Conservation (phyloP, 2,797 vertebrate genomes). For the Melanogrammus aeglefinus region DNA sequence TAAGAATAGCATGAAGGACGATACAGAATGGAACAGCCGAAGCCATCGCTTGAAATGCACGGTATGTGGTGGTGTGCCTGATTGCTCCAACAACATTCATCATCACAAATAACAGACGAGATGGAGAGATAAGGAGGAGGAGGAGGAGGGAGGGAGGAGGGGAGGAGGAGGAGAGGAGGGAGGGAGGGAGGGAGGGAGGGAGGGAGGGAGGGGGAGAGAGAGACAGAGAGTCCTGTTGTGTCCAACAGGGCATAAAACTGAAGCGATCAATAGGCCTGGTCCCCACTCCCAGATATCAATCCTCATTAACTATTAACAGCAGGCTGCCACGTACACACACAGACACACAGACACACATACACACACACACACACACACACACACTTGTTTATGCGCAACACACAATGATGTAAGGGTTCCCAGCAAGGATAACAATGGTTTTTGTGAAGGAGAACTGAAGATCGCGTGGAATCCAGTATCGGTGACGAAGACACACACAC, state of each 20-base stretch:
- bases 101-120: constrained; percentile 29
- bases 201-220: not conserved
- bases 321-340: constrained; percentile 38
- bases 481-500: too few relatives aligned
- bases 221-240: constrained; percentile 45
- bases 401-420: too few relatives aligned
- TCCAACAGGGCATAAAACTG: constrained; percentile 64
- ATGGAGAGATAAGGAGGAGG: not conserved
- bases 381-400: too few relatives aligned
- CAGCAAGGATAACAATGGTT: too few relatives aligned
- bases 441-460: too few relatives aligned
- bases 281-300: constrained; percentile 71
- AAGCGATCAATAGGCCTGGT: constrained; percentile 70
- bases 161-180: not conserved
- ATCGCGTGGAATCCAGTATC: too few relatives aligned
- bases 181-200: constrained; percentile 6
- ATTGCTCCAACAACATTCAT: constrained; percentile 34
- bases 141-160: not conserved
- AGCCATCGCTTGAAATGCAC: not conserved
- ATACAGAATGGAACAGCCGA: not conserved
- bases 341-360: too few relatives aligned
- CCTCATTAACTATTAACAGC: constrained; percentile 79
- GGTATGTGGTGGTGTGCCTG: not conserved
- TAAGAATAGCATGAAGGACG: not conserved
- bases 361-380: too few relatives aligned